Base-by-base conservation (phyloP, 2,888 invertebrate genomes). In the Ceraclea dissimilis region DNA sequence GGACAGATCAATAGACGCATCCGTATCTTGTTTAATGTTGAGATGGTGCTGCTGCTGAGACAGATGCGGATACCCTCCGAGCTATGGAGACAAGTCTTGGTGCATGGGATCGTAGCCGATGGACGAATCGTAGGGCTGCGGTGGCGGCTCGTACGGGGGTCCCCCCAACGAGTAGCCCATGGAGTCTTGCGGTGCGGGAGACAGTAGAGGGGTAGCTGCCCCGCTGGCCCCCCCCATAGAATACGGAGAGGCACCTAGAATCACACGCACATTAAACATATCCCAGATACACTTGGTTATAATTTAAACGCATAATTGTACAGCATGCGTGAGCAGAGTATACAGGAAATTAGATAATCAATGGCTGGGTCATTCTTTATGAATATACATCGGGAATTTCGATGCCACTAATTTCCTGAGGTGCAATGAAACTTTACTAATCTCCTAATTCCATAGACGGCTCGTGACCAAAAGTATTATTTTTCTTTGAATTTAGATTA, bases 131-230 rank as follows among this genome's bases (percentile, higher is more conserved):
- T 92, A 92, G 65, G 90, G 88, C 76, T 88, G 87, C 68, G 90
- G 90, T 70, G 90, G 90, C 75, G 93, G 93, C 71, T 92, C 93
- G 62, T 91, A 91, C 72, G 86, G 90, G 69, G 93, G 90, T 16
- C 61, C 61, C 26, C 58, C 60, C 84, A 93, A 89, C 65, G 90
- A 88, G 78, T 93, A 93, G 62, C 92, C 92, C 85, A 93, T 91
- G 67, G 90, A 90, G 77, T 93, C 93, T 79, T 92, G 92, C 59
- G 90, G 86, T 67, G 92, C 93, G 64, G 93, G 93, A 58, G 92
- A 93, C 92, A 94, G 93, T 90, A 93, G 91, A 56, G 93, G 93
- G 65, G 93, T 93, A 60, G 93, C 90, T 59, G 92, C 90, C 67
- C 93, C 93, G 67, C 89, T 89, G 64, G 91, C 90, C 64, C 87